Evolutionary conservation across 2,888 invertebrate genomes (phyloP).

Genomic region (Hydrotaea diabolus): DNA sequence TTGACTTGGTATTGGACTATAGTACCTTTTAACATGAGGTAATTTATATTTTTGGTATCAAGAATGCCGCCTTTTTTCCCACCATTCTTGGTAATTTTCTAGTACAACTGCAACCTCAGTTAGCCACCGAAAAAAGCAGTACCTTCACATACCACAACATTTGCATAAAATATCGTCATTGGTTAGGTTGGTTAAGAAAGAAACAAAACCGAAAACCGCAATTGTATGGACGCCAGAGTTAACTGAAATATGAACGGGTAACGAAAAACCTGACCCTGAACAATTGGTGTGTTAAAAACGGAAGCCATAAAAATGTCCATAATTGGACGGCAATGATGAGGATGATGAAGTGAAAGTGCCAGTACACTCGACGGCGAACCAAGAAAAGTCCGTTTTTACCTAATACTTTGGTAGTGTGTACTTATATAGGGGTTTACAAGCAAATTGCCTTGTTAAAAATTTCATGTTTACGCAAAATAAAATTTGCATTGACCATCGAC

Average conservation of each 20-base stretch:
- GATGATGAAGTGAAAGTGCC: slow-evolving; percentile 17
- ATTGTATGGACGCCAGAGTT: not conserved
- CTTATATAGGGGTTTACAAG: too few species aligned
- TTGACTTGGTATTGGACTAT: slow-evolving; percentile 56
- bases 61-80: slow-evolving; percentile 34
- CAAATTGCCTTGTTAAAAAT: not conserved
- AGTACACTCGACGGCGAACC: not conserved
- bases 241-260: not conserved
- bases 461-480: slow-evolving; percentile 20
- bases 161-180: not conserved
- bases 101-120: slow-evolving; percentile 10
- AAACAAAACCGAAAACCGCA: not conserved
- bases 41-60: slow-evolving; percentile 59
- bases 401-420: not conserved
- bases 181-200: not conserved
- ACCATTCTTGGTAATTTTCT: not conserved
- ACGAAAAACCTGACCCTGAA: slow-evolving; percentile 2
- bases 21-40: slow-evolving; percentile 53
- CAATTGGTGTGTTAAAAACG: slow-evolving; percentile 12
- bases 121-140: not conserved
- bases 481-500: not conserved
- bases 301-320: slow-evolving; percentile 53
- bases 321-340: slow-evolving; percentile 14
- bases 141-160: not conserved
- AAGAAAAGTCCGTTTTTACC: not conserved